These are phyloP conservation scores for Ageneiosus marmoratus DNA, from an alignment of 2,113 vertebrate species.

Conservation along the genomic window DNA sequence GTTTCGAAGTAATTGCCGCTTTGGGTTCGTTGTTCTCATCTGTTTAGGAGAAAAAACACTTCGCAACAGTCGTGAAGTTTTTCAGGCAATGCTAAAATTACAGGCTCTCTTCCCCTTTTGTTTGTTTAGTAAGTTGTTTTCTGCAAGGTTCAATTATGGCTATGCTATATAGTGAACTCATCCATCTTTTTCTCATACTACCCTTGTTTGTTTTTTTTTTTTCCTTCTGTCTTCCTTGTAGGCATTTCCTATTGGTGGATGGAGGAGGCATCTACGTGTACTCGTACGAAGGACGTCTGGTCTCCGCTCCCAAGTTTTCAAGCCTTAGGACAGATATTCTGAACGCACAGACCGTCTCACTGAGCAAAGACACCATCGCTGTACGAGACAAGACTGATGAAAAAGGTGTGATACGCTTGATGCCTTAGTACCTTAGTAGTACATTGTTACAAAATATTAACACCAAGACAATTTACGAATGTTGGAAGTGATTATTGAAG, in stretches of 20 bases:
- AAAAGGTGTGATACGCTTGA: constrained; percentile 73
- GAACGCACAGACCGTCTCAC: constrained; percentile 83
- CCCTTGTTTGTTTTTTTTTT: background rate
- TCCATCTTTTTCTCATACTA: background rate
- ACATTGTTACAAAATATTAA: background rate
- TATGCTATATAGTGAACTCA: constrained; percentile 8
- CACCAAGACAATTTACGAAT: background rate
- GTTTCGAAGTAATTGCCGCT: constrained; percentile 32
- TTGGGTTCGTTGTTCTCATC: constrained; percentile 41
- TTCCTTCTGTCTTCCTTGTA: constrained; percentile 53
- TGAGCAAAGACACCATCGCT: constrained; percentile 90
- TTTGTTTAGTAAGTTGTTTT: constrained; percentile 36
- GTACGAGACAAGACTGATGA: constrained; percentile 88
- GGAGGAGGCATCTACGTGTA: constrained; percentile 88
- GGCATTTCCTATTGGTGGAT: constrained; percentile 91
- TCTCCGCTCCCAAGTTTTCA: constrained; percentile 88
- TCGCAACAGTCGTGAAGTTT: constrained; percentile 25
- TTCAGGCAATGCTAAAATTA: constrained; percentile 34
- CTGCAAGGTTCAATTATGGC: constrained; percentile 32
- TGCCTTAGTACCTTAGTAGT: background rate
- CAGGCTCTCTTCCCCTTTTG: constrained; percentile 23
- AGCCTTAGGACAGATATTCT: constrained; percentile 89
- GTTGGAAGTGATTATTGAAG: background rate
- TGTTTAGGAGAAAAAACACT: constrained; percentile 20
- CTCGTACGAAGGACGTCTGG: constrained; percentile 91